Evolutionary conservation across 2,888 invertebrate genomes (phyloP).

Genomic region (Deroplatys truncata): DNA sequence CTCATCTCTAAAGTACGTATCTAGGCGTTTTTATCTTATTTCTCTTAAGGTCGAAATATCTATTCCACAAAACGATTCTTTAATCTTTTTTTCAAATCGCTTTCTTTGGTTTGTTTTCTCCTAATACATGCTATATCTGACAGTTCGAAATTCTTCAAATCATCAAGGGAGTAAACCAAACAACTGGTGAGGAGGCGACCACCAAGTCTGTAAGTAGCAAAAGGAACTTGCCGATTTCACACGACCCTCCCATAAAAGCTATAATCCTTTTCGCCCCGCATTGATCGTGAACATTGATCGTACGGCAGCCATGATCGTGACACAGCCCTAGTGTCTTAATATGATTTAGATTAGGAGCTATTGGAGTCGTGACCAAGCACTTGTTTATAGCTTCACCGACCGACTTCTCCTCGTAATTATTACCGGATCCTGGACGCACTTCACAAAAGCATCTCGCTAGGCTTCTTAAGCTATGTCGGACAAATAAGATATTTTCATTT

Average conservation of each 20-base stretch:
- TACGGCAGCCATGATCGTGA: neutral
- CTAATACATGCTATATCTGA: too few relatives aligned
- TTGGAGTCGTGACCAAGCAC: neutral
- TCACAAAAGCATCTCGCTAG: too few relatives aligned
- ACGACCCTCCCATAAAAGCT: neutral
- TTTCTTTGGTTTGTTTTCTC: too few relatives aligned
- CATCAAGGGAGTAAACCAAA: neutral
- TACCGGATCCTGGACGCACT: neutral
- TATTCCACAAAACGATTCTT: too few relatives aligned
- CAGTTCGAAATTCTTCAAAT: neutral
- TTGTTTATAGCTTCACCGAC: neutral
- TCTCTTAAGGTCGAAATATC: too few relatives aligned
- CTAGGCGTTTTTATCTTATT: too few relatives aligned
- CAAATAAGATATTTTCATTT: too few relatives aligned
- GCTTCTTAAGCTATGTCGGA: too few relatives aligned
- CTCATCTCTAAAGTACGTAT: too few relatives aligned
- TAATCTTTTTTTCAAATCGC: too few relatives aligned
- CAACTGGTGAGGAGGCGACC: neutral
- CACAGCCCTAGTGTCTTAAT: neutral
- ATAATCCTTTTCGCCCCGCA: neutral
- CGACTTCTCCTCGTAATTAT: neutral
- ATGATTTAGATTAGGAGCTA: conserved; percentile 3
- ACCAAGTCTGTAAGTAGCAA: neutral
- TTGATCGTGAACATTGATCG: neutral
- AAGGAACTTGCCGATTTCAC: neutral